phyloP scores from a whole-genome alignment of 2,888 invertebrate genomes.

The Papilio elwesi region DNA sequence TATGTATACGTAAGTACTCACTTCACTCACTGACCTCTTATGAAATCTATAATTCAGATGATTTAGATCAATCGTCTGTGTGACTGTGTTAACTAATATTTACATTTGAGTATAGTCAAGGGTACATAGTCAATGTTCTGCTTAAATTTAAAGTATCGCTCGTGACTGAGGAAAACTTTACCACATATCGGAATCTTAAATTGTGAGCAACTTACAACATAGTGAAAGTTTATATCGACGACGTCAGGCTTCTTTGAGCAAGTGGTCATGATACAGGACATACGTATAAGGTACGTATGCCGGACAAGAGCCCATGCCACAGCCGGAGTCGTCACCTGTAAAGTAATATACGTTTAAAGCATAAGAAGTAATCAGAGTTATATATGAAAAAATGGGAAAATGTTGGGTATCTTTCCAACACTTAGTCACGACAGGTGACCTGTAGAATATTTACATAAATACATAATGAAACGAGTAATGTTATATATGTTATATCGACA shows the following conservation, averaged over 20 bases:
- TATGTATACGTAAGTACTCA: no score
- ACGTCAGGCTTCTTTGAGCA: conserved; percentile 54
- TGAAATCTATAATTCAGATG: no score
- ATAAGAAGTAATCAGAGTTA: conserved; percentile 34
- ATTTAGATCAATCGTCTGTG: no score
- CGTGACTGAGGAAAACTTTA: background rate
- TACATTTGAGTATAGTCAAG: no score
- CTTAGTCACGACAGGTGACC: background rate
- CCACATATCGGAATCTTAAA: background rate
- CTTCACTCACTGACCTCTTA: no score
- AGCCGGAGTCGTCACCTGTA: conserved; percentile 64
- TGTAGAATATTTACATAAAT: background rate
- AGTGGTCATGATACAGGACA: conserved; percentile 58
- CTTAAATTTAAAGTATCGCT: no score
- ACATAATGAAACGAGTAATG: background rate
- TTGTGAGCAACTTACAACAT: conserved; percentile 57
- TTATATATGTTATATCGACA: background rate
- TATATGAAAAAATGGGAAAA: conserved; percentile 20
- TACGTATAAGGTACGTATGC: conserved; percentile 63
- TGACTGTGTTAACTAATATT: no score
- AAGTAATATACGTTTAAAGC: background rate
- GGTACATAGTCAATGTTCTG: no score
- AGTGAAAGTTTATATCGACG: conserved; percentile 63
- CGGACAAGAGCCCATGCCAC: conserved; percentile 64
- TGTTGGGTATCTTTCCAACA: no score